Conservation (phyloP, 2,888 invertebrate species). For the Malthinus seriepunctatus region DNA sequence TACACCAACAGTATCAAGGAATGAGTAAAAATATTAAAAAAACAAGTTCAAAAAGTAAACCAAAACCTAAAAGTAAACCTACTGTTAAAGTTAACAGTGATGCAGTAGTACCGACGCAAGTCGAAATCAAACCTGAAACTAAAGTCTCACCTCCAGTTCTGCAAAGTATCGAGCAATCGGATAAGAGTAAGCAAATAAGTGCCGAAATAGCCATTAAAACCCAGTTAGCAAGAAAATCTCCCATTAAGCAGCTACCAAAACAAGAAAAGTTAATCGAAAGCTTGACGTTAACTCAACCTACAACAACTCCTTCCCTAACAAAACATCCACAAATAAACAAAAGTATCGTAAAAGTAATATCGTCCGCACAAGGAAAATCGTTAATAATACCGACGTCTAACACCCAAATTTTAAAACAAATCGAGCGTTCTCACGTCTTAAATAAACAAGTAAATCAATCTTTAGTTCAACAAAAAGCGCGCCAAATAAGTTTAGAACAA, state of each 20-base stretch:
- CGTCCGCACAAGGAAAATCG: constrained; percentile 52
- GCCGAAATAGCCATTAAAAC: neutral
- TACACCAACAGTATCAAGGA: constrained; percentile 70
- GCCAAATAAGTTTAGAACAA: constrained; percentile 17
- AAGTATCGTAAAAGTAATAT: constrained; percentile 52
- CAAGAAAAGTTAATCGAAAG: constrained; percentile 50
- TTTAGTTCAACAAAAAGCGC: constrained; percentile 42
- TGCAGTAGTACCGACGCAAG: neutral
- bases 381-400: constrained; percentile 56
- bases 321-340: constrained; percentile 37
- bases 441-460: constrained; percentile 43
- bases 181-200: neutral
- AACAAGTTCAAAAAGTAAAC: constrained; percentile 48
- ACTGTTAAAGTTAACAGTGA: constrained; percentile 52
- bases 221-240: constrained; percentile 18
- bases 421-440: constrained; percentile 39
- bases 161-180: neutral
- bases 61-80: constrained; percentile 44
- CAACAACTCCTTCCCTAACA: constrained; percentile 46
- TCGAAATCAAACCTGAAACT: neutral
- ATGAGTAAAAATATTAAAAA: constrained; percentile 61
- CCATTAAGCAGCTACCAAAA: constrained; percentile 14
- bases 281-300: constrained; percentile 48
- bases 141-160: neutral
- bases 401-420: constrained; percentile 45